These are phyloP conservation scores for Mythimna ferrago DNA, from an alignment of 2,888 invertebrate genomes.

Conservation along the genomic window DNA sequence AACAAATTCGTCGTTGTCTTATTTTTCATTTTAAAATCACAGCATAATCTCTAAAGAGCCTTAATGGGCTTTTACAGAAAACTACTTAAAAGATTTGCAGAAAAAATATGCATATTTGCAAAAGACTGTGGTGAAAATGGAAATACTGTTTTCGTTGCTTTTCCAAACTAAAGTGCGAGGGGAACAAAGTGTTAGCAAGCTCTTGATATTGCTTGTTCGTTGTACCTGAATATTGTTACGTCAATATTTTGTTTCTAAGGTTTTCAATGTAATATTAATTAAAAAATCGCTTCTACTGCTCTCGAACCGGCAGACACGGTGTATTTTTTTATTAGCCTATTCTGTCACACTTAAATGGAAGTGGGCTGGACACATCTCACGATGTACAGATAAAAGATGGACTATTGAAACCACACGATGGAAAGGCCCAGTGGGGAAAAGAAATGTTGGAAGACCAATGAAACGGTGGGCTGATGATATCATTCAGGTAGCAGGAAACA, in stretches of 20 bases:
- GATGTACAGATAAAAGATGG: too few relatives aligned
- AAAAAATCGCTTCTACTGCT: too few relatives aligned
- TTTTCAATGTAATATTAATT: background rate
- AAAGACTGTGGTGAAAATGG: slow-evolving; percentile 22
- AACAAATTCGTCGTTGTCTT: slow-evolving; percentile 18
- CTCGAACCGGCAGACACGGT: too few relatives aligned
- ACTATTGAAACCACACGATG: too few relatives aligned
- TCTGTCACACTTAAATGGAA: too few relatives aligned
- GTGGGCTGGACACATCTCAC: too few relatives aligned
- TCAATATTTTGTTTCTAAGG: background rate
- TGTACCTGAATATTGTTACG: background rate
- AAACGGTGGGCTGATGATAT: too few relatives aligned
- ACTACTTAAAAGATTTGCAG: slow-evolving; percentile 45
- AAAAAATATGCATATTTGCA: slow-evolving; percentile 49
- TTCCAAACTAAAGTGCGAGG: slow-evolving; percentile 22
- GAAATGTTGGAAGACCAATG: too few relatives aligned
- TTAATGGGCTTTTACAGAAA: slow-evolving; percentile 31
- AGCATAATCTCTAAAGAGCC: slow-evolving; percentile 42
- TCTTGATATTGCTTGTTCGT: slow-evolving; percentile 11
- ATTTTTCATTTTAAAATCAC: slow-evolving; percentile 13
- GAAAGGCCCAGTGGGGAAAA: too few relatives aligned
- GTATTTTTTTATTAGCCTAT: too few relatives aligned
- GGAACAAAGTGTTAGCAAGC: background rate
- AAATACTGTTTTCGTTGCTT: slow-evolving; percentile 25
- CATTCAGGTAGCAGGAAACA: too few relatives aligned